A percentile compares a stretch with the other conserved stretches of the same genome.
Conservation (phyloP, 2,797 vertebrate genomes). For the Bothrops alternatus region DNA sequence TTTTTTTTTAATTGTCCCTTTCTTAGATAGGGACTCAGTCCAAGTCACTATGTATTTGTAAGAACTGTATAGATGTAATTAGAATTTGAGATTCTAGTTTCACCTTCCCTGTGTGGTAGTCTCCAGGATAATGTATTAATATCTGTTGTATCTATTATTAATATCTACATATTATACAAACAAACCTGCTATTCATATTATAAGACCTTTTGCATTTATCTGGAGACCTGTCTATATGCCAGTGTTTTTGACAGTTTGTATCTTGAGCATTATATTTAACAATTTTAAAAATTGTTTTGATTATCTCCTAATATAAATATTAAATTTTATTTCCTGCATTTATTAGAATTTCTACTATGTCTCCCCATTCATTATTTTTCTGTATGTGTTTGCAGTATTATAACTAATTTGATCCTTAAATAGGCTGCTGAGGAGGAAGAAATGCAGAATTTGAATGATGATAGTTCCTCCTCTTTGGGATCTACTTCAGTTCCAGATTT, state of each 20-base stretch:
- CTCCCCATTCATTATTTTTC: background rate
- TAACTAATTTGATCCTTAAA: constrained; percentile 52
- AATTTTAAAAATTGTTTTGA: background rate
- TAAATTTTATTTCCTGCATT: background rate
- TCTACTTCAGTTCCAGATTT: constrained; percentile 90
- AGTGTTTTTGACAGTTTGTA: background rate
- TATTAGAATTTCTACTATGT: background rate
- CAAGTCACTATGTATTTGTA: background rate
- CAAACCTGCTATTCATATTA: background rate
- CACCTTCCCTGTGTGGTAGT: background rate
- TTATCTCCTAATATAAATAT: background rate
- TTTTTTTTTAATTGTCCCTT: background rate
- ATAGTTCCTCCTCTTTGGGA: constrained; percentile 85
- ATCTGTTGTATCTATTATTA: no score
- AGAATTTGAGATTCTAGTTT: background rate
- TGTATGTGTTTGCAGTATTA: background rate
- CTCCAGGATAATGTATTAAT: background rate
- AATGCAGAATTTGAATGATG: constrained; percentile 81
- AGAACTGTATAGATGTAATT: background rate
- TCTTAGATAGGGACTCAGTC: background rate
- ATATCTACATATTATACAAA: background rate
- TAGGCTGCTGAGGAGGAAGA: constrained; percentile 85
- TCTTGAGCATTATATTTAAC: background rate
- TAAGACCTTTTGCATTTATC: background rate
- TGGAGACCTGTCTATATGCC: background rate